Conservation (phyloP, 92 coral and sea anemone genomes). For the Parazoanthus atlanticus region DNA sequence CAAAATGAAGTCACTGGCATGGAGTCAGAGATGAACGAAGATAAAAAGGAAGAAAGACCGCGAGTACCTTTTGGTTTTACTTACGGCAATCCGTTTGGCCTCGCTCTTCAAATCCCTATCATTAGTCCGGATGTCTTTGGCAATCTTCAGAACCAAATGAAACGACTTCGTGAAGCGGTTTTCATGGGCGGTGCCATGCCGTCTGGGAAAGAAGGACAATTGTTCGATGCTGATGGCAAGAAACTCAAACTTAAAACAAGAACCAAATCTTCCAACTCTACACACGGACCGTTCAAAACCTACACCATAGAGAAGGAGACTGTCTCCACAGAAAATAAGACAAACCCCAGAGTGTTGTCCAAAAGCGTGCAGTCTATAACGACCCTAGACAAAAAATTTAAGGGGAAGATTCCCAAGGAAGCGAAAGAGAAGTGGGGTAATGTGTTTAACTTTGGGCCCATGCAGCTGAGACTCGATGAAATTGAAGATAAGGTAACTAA, state of each 20-base stretch:
- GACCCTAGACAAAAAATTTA: conserved; percentile 60
- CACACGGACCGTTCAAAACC: conserved; percentile 78
- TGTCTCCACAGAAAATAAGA: conserved; percentile 74
- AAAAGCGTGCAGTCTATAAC: conserved; percentile 73
- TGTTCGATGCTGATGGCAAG: conserved; percentile 38
- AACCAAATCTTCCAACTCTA: conserved; percentile 72
- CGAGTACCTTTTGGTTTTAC: conserved; percentile 49
- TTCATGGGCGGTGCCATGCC: conserved; percentile 11
- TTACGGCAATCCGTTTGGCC: conserved; percentile 58
- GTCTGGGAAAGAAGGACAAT: conserved; percentile 15
- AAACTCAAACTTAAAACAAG: conserved; percentile 64
- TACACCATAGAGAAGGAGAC: conserved; percentile 73
- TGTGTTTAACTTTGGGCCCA: conserved; percentile 39
- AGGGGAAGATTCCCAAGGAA: conserved; percentile 45
- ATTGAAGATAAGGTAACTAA: conserved; percentile 7
- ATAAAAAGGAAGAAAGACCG: conserved; percentile 46
- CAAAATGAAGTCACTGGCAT: conserved; percentile 20
- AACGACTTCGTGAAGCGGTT: conserved; percentile 30
- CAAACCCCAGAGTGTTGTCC: conserved; percentile 64
- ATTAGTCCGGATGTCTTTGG: conserved; percentile 65
- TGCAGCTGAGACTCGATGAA: conserved; percentile 35
- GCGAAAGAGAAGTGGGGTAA: conserved; percentile 38
- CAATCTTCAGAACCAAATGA: conserved; percentile 53
- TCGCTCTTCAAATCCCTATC: conserved; percentile 80
- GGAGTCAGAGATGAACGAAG: conserved; percentile 31